Evolutionary conservation across 2,888 invertebrate species (phyloP), one percentile per base, ranked within the genome.

Genomic region (Oxyscelio sp.): DNA sequence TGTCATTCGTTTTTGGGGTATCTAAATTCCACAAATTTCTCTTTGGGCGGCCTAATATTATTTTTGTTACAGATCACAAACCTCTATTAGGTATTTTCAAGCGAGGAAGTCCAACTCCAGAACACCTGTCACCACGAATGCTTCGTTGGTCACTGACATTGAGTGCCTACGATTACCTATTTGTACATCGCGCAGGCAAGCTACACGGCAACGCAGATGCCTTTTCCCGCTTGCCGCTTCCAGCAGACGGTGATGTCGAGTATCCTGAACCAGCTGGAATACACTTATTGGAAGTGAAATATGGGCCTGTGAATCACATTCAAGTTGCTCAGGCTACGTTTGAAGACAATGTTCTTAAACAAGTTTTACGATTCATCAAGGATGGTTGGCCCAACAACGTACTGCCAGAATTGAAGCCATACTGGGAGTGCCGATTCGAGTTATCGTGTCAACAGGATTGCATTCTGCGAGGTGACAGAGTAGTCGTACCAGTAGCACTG

Each of bases 1-100:
- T n/a, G n/a, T n/a, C n/a, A 78, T 63, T 89, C 8, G 59, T 89
- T 22, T 89, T 86, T 45, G 85, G 86, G 1, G 83, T 90, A 9
- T 85, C 85, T 52, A 82, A 80, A 13, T 90, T 89, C 15, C 82
- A 90, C 22, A 84, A 88, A 24, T 91, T n/a, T n/a, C n/a, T n/a
- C n/a, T n/a, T n/a, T n/a, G n/a, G n/a, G n/a, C n/a, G n/a, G n/a
- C n/a, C n/a, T 84, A 90, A 92, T 58, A 89, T 85, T 0, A 71
- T 94, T 2, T 78, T 94, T 2, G 19, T 11, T 56, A 73, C 11
- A n/a, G n/a, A n/a, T n/a, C n/a, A n/a, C n/a, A n/a, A n/a, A n/a
- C n/a, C n/a, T n/a, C n/a, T n/a, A n/a, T 15, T 75, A 1, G 63
- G 73, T 2, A 71, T 85, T 24, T 80, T 85, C 8, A 73, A 58